A percentile compares a stretch with the other conserved stretches of the same genome.
phyloP scores from a whole-genome alignment of 30 jellyfish, hydroid and myxozoan genomes.

The Cassiopea andromeda region DNA sequence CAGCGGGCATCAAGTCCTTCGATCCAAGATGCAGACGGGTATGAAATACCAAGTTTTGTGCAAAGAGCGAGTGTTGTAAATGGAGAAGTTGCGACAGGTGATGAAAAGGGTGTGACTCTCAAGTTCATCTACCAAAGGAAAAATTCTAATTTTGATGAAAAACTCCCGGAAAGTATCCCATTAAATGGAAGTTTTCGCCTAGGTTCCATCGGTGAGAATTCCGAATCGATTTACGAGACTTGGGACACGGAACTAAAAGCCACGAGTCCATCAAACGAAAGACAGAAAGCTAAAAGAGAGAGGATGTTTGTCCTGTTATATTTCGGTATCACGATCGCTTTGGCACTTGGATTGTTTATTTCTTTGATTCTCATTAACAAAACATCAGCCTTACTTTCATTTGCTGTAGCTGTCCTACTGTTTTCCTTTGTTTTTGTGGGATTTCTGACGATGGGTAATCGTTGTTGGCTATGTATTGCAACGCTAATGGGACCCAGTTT shows the following conservation, averaged over 20 bases:
- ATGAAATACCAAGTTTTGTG: slow-evolving; percentile 82
- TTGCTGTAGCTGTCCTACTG: slow-evolving; percentile 53
- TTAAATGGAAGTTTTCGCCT: slow-evolving; percentile 38
- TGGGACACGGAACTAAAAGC: slow-evolving; percentile 64
- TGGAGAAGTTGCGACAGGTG: slow-evolving; percentile 66
- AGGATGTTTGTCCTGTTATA: slow-evolving; percentile 27
- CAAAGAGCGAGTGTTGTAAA: slow-evolving; percentile 42
- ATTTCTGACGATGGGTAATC: slow-evolving; percentile 64
- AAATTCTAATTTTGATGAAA: slow-evolving; percentile 58
- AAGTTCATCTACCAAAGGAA: slow-evolving; percentile 58
- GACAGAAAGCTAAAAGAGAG: slow-evolving; percentile 11
- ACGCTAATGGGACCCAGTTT: slow-evolving; percentile 78
- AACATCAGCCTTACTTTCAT: slow-evolving; percentile 66
- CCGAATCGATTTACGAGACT: slow-evolving; percentile 73
- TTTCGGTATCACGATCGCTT: slow-evolving; percentile 33
- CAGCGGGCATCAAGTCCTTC: slow-evolving; percentile 63
- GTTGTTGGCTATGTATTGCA: slow-evolving; percentile 77
- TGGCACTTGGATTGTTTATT: slow-evolving; percentile 68
- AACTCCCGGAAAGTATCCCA: slow-evolving; percentile 19
- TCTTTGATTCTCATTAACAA: slow-evolving; percentile 38
- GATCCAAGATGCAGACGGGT: slow-evolving; percentile 91
- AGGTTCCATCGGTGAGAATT: slow-evolving; percentile 60
- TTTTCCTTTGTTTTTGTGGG: slow-evolving; percentile 65
- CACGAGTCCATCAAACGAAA: slow-evolving; percentile 16
- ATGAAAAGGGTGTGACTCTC: slow-evolving; percentile 54